Evolutionary conservation across 35 echinoderm and acorn worm genomes (phyloP).

Genomic region (Ophiothrix spiculata): DNA sequence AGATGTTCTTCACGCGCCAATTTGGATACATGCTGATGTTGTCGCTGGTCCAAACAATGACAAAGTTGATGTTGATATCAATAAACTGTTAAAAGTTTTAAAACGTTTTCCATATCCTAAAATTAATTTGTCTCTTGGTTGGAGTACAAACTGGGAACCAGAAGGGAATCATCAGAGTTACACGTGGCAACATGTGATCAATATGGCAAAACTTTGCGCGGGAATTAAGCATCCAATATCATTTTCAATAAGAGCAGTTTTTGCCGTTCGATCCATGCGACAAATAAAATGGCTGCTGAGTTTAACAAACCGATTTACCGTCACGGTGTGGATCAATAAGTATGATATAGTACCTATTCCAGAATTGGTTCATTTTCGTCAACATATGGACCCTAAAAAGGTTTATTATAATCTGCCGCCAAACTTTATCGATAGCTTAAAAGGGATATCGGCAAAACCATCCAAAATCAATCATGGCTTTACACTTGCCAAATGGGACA

Average conservation of each 20-base stretch:
- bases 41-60: constrained; percentile 73
- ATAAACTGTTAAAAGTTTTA: constrained; percentile 13
- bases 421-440: constrained; percentile 59
- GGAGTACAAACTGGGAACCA: constrained; percentile 60
- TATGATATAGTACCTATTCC: constrained; percentile 68
- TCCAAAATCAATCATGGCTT: not conserved
- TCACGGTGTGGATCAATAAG: constrained; percentile 66
- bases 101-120: constrained; percentile 25
- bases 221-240: constrained; percentile 39
- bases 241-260: constrained; percentile 75
- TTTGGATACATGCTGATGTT: constrained; percentile 74
- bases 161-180: constrained; percentile 56
- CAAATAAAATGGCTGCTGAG: constrained; percentile 87
- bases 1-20: constrained; percentile 61
- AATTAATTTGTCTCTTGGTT: constrained; percentile 63
- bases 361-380: constrained; percentile 61
- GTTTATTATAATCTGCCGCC: constrained; percentile 74
- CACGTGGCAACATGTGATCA: constrained; percentile 72
- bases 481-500: constrained; percentile 40
- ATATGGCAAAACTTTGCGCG: constrained; percentile 76
- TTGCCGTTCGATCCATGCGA: constrained; percentile 52
- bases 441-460: constrained; percentile 33
- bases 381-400: constrained; percentile 71
- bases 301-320: constrained; percentile 63
- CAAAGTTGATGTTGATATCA: constrained; percentile 14